Evolutionary conservation across 2,113 vertebrate genomes (phyloP).

Genomic region (Pseudonaja textilis): DNA sequence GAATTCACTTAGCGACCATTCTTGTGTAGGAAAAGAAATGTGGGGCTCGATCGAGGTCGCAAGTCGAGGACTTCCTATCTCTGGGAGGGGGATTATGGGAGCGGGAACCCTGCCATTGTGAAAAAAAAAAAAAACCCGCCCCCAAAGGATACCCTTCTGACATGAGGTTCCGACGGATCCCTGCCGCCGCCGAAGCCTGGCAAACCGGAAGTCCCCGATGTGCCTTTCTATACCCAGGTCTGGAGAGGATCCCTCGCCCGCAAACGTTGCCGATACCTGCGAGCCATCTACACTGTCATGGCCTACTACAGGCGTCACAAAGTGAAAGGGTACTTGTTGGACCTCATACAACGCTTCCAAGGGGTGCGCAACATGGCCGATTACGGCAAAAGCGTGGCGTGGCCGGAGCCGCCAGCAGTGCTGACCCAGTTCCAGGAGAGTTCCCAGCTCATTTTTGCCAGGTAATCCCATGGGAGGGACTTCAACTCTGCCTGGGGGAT

Average conservation of each 20-base stretch:
- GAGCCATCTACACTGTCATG: conserved; percentile 85
- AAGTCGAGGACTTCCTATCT: no score
- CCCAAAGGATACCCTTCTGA: no score
- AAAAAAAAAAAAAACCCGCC: no score
- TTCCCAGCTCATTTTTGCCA: conserved; percentile 78
- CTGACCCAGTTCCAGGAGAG: conserved; percentile 79
- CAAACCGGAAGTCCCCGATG: no score
- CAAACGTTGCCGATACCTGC: conserved; percentile 72
- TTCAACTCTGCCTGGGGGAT: not conserved
- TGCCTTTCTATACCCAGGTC: conserved; percentile 63
- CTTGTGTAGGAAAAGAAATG: no score
- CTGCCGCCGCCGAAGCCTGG: no score
- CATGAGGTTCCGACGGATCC: no score
- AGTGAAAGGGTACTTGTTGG: conserved; percentile 81
- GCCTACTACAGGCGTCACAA: conserved; percentile 85
- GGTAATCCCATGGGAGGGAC: conserved; percentile 61
- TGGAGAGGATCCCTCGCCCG: conserved; percentile 89
- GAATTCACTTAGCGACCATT: not conserved
- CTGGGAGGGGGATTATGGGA: no score
- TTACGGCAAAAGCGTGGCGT: conserved; percentile 79
- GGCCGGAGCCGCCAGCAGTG: conserved; percentile 77
- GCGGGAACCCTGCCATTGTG: no score
- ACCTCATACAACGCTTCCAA: conserved; percentile 79
- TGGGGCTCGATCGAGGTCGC: no score
- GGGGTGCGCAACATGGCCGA: conserved; percentile 75